These are phyloP conservation scores for Notamacropus eugenii DNA, from an alignment of 2,797 vertebrate genomes.

Conservation along the genomic window DNA sequence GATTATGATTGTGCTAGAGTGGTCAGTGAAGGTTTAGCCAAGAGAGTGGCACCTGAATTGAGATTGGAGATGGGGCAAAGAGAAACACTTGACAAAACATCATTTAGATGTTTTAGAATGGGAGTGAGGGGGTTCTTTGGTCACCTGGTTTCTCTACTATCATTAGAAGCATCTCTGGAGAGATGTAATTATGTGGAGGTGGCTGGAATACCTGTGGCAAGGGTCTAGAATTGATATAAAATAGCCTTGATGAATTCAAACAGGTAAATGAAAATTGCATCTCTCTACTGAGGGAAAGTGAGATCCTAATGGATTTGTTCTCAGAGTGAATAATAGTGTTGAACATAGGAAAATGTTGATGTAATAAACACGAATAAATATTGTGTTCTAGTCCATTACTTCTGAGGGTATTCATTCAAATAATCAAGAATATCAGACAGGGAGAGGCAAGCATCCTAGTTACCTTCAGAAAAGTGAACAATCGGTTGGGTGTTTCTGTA, in stretches of 20 bases:
- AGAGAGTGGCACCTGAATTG: not conserved
- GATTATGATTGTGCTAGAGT: not conserved
- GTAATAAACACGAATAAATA: not conserved
- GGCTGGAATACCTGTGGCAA: accelerated
- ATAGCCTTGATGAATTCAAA: not conserved
- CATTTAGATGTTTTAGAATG: not conserved
- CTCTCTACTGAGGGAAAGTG: accelerated
- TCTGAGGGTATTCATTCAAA: not conserved
- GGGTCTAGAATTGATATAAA: accelerated
- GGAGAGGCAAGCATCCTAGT: not conserved
- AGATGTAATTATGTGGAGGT: accelerated
- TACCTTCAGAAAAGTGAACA: not conserved
- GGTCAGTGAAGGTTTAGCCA: not conserved
- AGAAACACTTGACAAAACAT: accelerated
- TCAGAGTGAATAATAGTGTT: accelerated
- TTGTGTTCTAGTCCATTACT: not conserved
- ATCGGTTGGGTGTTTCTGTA: not conserved
- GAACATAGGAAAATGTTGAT: accelerated
- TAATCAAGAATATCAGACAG: not conserved
- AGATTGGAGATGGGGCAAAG: not conserved
- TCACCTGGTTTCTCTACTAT: accelerated
- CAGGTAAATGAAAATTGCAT: accelerated
- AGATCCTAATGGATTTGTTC: not conserved
- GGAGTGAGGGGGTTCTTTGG: not conserved
- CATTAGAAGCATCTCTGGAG: not conserved